These are phyloP conservation scores for Hiodon tergisus DNA, from an alignment of 2,113 vertebrate genomes.

Conservation along the genomic window DNA sequence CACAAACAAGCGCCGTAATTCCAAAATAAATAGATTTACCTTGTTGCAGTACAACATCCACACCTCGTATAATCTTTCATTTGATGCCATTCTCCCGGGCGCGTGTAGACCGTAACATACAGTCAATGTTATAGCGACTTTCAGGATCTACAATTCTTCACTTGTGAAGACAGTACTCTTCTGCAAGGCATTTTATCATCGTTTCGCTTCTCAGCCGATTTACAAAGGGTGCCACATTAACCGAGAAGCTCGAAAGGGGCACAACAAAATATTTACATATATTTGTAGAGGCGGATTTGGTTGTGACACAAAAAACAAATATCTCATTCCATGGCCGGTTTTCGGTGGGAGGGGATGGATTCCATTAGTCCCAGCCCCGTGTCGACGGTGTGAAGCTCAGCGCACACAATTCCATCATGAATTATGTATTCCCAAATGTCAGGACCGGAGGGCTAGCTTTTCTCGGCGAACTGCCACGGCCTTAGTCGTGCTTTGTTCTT, in stretches of 20 bases:
- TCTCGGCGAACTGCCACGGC: not conserved
- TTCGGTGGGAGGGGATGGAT: not conserved
- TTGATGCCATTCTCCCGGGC: slow-evolving; percentile 82
- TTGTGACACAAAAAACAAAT: not conserved
- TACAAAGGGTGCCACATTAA: not conserved
- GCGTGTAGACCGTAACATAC: slow-evolving; percentile 22
- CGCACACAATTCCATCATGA: slow-evolving; percentile 15
- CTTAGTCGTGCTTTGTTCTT: not conserved
- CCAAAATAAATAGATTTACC: slow-evolving; percentile 56
- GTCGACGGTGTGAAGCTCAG: slow-evolving; percentile 10
- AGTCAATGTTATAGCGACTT: not conserved
- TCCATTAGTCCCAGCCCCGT: not conserved
- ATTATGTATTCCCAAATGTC: slow-evolving; percentile 20
- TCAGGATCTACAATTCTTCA: slow-evolving; percentile 26
- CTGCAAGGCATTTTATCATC: slow-evolving; percentile 7
- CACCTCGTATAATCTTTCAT: slow-evolving; percentile 91
- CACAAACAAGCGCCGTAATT: not conserved
- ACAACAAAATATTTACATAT: not conserved
- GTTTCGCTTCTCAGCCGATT: not conserved
- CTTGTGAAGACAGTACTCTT: slow-evolving; percentile 1
- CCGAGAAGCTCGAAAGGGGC: not conserved
- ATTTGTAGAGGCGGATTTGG: too few species aligned
- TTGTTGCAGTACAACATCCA: slow-evolving; percentile 98
- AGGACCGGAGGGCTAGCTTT: slow-evolving; percentile 1
- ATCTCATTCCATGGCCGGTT: not conserved